Percentiles rank a stretch among this genome's conserved stretches.
Conservation (phyloP, 2,888 invertebrate species). For the Cryptus armator region DNA sequence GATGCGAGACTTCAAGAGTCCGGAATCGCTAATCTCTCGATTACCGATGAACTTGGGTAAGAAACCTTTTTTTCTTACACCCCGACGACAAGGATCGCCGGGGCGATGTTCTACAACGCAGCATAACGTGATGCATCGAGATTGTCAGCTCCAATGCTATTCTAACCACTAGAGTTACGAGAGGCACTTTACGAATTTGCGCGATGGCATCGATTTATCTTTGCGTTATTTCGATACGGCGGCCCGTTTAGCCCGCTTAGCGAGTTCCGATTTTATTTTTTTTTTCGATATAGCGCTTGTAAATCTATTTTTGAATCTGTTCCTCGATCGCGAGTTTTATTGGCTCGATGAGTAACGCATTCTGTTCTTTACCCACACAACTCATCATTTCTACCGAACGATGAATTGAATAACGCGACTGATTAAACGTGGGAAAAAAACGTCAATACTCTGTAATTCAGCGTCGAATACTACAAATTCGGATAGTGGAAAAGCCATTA, state of each 20-base stretch:
- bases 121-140: background rate
- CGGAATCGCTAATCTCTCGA: conserved; percentile 76
- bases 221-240: conserved; percentile 17
- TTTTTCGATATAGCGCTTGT: conserved; percentile 17
- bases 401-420: background rate
- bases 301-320: conserved; percentile 26
- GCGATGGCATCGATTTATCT: background rate
- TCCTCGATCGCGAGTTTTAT: background rate
- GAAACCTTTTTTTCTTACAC: background rate
- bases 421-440: conserved; percentile 11
- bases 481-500: conserved; percentile 13
- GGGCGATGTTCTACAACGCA: background rate
- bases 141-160: background rate
- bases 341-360: conserved; percentile 18
- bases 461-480: background rate
- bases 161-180: conserved; percentile 10
- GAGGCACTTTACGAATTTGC: conserved; percentile 24
- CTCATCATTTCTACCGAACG: background rate
- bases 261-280: background rate
- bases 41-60: conserved; percentile 76
- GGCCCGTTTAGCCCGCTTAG: background rate
- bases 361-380: conserved; percentile 13
- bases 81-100: background rate
- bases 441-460: background rate
- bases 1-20: conserved; percentile 76